Evolutionary conservation across 2,797 vertebrate species (phyloP), one percentile per base, ranked within the genome.

Genomic region (Valencia hispanica): DNA sequence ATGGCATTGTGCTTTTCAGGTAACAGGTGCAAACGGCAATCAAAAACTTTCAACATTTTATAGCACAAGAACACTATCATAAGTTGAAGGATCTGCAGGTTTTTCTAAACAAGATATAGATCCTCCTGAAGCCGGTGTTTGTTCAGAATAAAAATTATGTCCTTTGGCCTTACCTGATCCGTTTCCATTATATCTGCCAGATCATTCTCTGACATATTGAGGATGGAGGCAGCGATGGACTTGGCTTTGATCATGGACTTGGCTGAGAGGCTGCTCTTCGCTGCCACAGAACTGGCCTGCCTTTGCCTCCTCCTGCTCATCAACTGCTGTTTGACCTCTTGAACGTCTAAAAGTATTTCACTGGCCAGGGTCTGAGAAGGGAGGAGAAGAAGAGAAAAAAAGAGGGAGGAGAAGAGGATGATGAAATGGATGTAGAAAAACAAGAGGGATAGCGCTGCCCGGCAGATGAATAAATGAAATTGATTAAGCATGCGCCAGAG

Each of bases 151-250:
- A 80, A 83, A 73, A 73, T 65, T 32, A 27, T 68, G 87, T 91
- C 75, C 77, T 78, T 63, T 57, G 74, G 81, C 87, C 86, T 93
- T 96, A 97, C 97, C 95, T 96, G 95, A 84, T 96, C 96, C 57
- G 95, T 93, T 87, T 98, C 95, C 86, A 98, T 74, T 89, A 98
- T 96, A 86, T 97, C 95, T 0, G 95, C 95, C 8, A 99, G 94
- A 91, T 98, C 97, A 51, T 95, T 93, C 79, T 88, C 94, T 69
- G 97, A 97, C 95, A 99, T 95, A 84, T 99, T 97, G 91, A 98
- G 96, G 85, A 99, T 98, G 87, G 96, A 97, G 0, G 97, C 97
- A 87, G 97, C 97, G 77, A 98, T 91, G 78, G 94, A 95, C 86
- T 97, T 96, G 73, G 96, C 97, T 95, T 95, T 96, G 88, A 94